Evolutionary conservation across 2,113 vertebrate species (phyloP), one percentile per base, ranked within the genome.

Genomic region (Gallinago paraguaiae): DNA sequence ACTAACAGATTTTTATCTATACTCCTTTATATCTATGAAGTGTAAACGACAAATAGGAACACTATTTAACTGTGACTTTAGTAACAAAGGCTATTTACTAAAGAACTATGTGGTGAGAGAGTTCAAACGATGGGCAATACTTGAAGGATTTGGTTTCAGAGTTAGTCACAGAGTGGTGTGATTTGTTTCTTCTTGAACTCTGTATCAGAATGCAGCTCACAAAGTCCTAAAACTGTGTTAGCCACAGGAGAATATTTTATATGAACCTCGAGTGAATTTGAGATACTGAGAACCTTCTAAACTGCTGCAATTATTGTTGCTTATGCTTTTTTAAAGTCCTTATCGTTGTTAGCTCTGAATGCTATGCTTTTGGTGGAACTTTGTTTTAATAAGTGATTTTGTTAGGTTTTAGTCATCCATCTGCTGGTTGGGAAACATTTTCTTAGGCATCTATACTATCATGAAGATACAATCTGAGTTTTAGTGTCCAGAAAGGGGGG

Each of bases 1-100:
- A 95, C 96, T 97, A 91, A 97, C 96, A 96, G 97, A 97, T 98
- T 98, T 95, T 95, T 97, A 97, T 98, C 97, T 98, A 45, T 54
- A 41, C 2, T 51, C 37, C 60, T 90, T 96, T 92, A 60, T 98
- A 96, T 97, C 97, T 97, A 95, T 92, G 98, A 97, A 96, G 97
- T 97, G 94, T 86, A 96, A 95, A 96, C 95, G 97, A 98, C 97
- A 97, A 97, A 97, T 97, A 92, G 35, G 96, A 96, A 11, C 41
- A 63, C 43, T 79, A 27, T 76, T 90, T 95, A 89, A 68, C 92
- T 85, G 63, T 53, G 86, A 75, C 89, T 96, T 84, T 53, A 76
- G 81, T 92, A 93, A 86, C 50, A 96, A 79, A 93, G 41, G 72
- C 59, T 91, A 50, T 91, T 95, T 82, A 48, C 70, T 82, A 64